Evolutionary conservation across 2,888 invertebrate species (phyloP).

Genomic region (Volucella inflata): DNA sequence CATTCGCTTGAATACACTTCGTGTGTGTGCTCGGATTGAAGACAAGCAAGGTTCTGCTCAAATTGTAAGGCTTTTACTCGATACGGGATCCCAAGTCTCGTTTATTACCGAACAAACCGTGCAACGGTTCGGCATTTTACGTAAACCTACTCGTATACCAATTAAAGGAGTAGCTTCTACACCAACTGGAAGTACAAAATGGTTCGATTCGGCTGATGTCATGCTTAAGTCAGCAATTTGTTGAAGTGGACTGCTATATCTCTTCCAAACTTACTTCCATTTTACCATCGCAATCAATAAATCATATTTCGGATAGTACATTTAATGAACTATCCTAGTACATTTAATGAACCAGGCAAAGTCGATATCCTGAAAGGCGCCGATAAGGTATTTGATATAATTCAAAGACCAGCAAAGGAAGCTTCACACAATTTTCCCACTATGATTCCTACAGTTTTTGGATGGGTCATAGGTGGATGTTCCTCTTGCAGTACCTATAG

Average conservation of each 20-base stretch:
- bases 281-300: neutral
- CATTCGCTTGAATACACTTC: neutral
- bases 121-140: neutral
- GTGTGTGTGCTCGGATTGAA: neutral
- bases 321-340: too few relatives aligned
- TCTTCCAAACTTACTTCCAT: neutral
- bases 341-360: constrained; percentile 46
- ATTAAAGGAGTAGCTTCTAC: neutral
- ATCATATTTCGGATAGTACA: too few relatives aligned
- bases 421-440: neutral
- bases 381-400: constrained; percentile 55
- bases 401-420: neutral
- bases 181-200: neutral
- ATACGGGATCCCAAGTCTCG: neutral
- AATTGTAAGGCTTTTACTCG: neutral
- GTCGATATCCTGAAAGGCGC: constrained; percentile 61
- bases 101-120: neutral
- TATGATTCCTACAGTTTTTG: constrained; percentile 39
- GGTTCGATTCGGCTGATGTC: constrained; percentile 5
- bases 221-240: neutral
- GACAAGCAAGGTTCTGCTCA: neutral
- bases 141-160: neutral
- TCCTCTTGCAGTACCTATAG: constrained; percentile 6
- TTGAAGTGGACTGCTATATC: neutral
- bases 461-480: constrained; percentile 59